phyloP scores from a whole-genome alignment of 2,113 vertebrate genomes.

The Hystrix cristata region DNA sequence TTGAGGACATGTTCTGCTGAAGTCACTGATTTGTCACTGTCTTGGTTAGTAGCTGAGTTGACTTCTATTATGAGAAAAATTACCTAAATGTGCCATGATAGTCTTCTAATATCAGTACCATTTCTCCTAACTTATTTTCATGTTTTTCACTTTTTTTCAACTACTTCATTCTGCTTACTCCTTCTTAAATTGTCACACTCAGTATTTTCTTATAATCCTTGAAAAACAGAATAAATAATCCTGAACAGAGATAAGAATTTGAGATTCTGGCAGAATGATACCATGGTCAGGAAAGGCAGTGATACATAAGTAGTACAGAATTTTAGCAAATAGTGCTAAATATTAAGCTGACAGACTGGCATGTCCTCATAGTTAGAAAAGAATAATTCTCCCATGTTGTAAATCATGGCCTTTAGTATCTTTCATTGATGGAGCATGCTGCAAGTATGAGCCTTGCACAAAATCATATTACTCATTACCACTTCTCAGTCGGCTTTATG shows the following conservation, averaged over 20 bases:
- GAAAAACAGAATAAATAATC: background rate
- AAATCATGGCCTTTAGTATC: background rate
- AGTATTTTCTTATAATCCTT: conserved; percentile 12
- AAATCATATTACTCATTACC: background rate
- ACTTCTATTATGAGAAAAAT: background rate
- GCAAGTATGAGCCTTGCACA: background rate
- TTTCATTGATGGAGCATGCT: background rate
- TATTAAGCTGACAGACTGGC: background rate
- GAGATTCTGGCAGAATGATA: background rate
- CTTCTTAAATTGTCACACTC: background rate
- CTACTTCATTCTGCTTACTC: background rate
- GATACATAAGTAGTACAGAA: background rate
- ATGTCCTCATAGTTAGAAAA: background rate
- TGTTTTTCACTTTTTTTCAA: background rate
- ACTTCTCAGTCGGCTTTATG: background rate
- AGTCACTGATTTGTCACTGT: background rate
- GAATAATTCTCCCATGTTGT: background rate
- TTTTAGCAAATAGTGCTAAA: background rate
- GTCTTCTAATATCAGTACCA: background rate
- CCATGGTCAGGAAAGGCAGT: background rate
- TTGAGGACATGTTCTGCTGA: background rate
- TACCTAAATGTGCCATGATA: background rate
- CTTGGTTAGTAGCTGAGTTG: background rate
- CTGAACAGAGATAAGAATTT: background rate
- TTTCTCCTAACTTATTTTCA: background rate